Percentiles rank a stretch among this genome's conserved stretches.
phyloP scores from a whole-genome alignment of 1,140 invertebrate genomes.

The Danaus plexippus region DNA sequence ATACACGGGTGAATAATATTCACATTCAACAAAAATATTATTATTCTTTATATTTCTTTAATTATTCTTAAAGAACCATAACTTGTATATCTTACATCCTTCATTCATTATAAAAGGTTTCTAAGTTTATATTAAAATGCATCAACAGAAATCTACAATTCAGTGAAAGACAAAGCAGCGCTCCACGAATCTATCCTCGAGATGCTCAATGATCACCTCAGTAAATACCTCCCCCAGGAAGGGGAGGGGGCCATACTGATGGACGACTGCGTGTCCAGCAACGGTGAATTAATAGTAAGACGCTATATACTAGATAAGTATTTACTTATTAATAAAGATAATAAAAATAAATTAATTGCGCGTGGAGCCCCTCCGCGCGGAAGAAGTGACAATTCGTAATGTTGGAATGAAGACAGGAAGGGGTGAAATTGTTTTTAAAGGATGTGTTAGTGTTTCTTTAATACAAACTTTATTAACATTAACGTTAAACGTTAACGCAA shows the following conservation, averaged over 20 bases:
- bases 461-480: too few species aligned
- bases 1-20: conserved; percentile 67
- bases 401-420: too few species aligned
- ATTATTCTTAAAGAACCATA: too few species aligned
- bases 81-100: too few species aligned
- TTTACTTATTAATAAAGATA: neutral
- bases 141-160: conserved; percentile 59
- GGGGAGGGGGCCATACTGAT: conserved; percentile 47
- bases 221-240: conserved; percentile 52
- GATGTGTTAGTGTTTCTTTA: too few species aligned
- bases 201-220: conserved; percentile 68
- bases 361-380: too few species aligned
- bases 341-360: too few species aligned
- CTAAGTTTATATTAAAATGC: too few species aligned
- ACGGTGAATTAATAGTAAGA: conserved; percentile 62
- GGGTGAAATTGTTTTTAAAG: too few species aligned
- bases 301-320: conserved; percentile 4
- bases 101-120: too few species aligned
- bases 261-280: conserved; percentile 60
- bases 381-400: too few species aligned
- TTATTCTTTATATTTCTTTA: neutral
- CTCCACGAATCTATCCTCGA: conserved; percentile 66
- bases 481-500: too few species aligned
- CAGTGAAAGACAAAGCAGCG: conserved; percentile 58
- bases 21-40: conserved; percentile 1